These are phyloP conservation scores for Characodon lateralis DNA, from an alignment of 2,797 vertebrate species.

Conservation along the genomic window DNA sequence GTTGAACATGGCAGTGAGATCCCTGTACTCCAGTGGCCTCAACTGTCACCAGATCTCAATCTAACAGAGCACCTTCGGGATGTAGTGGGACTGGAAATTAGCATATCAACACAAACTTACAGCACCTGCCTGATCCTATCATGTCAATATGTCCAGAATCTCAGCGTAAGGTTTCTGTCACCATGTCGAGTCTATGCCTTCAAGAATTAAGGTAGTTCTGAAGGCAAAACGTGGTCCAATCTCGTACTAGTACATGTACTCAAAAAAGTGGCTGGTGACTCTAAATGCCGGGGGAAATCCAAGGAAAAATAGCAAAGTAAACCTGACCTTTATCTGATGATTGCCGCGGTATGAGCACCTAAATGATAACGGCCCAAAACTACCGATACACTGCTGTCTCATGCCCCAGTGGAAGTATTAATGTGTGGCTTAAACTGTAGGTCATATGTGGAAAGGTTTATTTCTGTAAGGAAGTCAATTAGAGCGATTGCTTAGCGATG, in stretches of 20 bases:
- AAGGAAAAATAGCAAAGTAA: constrained; percentile 7
- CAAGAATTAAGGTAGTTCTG: neutral
- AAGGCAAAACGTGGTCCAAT: neutral
- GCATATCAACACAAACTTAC: too few relatives aligned
- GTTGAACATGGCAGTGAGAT: neutral
- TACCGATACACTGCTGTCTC: constrained; percentile 18
- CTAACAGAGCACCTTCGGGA: too few relatives aligned
- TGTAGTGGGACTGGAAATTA: too few relatives aligned
- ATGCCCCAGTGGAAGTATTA: constrained; percentile 35
- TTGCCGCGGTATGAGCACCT: constrained; percentile 34
- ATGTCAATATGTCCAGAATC: too few relatives aligned
- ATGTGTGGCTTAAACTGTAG: constrained; percentile 37
- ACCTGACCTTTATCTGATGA: constrained; percentile 51
- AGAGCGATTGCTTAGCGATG: constrained; percentile 26
- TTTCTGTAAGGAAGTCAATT: constrained; percentile 58
- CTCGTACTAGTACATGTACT: neutral
- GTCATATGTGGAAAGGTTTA: constrained; percentile 26
- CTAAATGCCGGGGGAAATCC: constrained; percentile 2
- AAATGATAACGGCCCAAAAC: constrained; percentile 17
- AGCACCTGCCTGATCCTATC: too few relatives aligned
- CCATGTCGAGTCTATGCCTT: neutral
- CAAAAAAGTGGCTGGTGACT: neutral
- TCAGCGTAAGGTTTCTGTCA: neutral
- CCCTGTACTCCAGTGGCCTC: too few relatives aligned
- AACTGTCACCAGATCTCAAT: too few relatives aligned